Base-by-base conservation (phyloP, 2,797 vertebrate species). In the Oreonectes daqikongensis region DNA sequence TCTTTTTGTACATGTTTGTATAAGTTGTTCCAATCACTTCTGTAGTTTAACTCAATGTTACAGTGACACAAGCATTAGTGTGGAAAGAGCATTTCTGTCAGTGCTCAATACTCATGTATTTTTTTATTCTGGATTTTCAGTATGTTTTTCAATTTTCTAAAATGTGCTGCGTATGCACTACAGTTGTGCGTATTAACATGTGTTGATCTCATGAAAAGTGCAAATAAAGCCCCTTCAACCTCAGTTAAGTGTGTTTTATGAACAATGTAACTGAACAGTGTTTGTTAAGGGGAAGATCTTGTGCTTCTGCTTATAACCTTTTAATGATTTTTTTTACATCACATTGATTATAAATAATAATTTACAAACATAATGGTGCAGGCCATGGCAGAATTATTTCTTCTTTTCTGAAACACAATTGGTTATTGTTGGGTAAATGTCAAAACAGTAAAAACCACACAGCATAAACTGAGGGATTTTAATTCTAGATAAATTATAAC, bases 201-300 rank as follows among this genome's bases (percentile, higher is more conserved):
- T 90, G 88, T 89, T 89, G 87, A 87, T 91, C 90, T 92, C 91
- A 89, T 90, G 88, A 91, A 89, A 89, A 90, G 89, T 93, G 89
- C 89, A 92, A 94, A 94, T 94, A 94, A 94, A 93, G 84, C 86
- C 91, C 89, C 82, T 78, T 85, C 83, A 90, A 92, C 86, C 81
- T 83, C 67, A 69, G 66, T 35, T 18, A 67, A 76, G 76, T 38
- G 78, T 69, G 24, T 61, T 30, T 73, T 79, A 6, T 61, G 7
- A 60, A 60, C 17, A 18, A 3, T 15, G 0, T 2, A 42, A 42
- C n/a, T 11, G 28, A 0, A 18, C 26, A 28, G 15, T 32, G 30
- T 32, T 32, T 10, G 17, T 60, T 60, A 3, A 30, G 30, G 8
- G 46, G 17, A n/a, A 50, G 48, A 8, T 50, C n/a, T 50, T n/a